phyloP scores from a whole-genome alignment of 2,113 vertebrate genomes.

The Poeciliopsis occidentalis region DNA sequence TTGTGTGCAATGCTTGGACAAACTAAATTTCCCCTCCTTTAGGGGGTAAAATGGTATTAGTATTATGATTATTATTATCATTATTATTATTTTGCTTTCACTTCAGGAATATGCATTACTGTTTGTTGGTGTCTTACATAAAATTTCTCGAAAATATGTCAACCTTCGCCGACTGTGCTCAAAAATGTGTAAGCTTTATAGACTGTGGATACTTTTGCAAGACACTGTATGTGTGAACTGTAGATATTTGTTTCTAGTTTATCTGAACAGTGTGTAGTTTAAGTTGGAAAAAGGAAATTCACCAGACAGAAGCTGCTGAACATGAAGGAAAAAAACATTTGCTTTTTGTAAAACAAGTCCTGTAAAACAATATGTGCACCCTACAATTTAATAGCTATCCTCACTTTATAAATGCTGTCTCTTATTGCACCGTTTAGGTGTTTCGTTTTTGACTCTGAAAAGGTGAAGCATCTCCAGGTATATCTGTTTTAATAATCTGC shows the following conservation, averaged over 20 bases:
- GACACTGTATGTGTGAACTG: background rate
- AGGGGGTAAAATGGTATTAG: too few relatives aligned
- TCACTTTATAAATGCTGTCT: background rate
- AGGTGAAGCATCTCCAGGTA: background rate
- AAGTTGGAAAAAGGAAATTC: background rate
- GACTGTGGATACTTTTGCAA: background rate
- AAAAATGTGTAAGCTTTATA: background rate
- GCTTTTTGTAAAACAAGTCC: background rate
- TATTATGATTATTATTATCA: too few relatives aligned
- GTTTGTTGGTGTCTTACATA: too few relatives aligned
- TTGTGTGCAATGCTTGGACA: too few relatives aligned
- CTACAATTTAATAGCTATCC: background rate
- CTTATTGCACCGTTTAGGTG: background rate
- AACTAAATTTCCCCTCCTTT: too few relatives aligned
- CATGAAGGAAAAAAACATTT: background rate
- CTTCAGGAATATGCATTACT: too few relatives aligned
- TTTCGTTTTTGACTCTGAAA: background rate
- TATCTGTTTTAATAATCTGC: background rate
- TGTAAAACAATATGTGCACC: background rate
- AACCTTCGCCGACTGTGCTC: too few relatives aligned
- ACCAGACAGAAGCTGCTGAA: background rate
- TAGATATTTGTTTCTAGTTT: background rate
- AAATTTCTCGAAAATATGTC: too few relatives aligned
- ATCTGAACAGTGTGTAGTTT: background rate
- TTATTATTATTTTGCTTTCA: too few relatives aligned